Percentiles rank a stretch among this genome's conserved stretches.
Evolutionary conservation across 1,140 invertebrate species (phyloP).

Genomic region (Formica exsecta): DNA sequence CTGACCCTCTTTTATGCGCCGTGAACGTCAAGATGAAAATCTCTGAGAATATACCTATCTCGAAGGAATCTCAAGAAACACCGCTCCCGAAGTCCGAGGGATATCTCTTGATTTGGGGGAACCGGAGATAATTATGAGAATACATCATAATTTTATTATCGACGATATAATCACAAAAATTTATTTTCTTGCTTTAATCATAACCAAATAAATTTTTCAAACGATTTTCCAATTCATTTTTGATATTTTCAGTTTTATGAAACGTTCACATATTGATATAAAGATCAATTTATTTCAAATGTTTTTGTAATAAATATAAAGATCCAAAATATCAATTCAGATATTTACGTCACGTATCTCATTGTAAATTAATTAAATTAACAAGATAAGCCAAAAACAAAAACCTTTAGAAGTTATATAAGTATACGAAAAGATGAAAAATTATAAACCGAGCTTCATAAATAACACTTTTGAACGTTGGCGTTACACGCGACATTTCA

Average conservation of each 20-base stretch:
- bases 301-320: background rate
- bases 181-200: background rate
- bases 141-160: conserved; percentile 19
- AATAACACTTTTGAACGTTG: conserved; percentile 48
- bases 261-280: background rate
- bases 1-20: conserved; percentile 53
- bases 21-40: conserved; percentile 55
- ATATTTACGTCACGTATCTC: too few relatives aligned
- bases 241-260: background rate
- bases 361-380: background rate
- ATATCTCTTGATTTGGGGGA: conserved; percentile 17
- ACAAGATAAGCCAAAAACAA: background rate
- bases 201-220: background rate
- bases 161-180: background rate
- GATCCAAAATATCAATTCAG: background rate
- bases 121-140: conserved; percentile 5
- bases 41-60: conserved; percentile 48
- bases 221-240: background rate
- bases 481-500: conserved; percentile 16
- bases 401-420: background rate
- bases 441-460: conserved; percentile 37
- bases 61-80: conserved; percentile 48
- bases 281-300: background rate
- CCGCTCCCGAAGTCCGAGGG: conserved; percentile 19
- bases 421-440: background rate